Evolutionary conservation across 2,888 invertebrate species (phyloP).

Genomic region (Stenodema calcarata): DNA sequence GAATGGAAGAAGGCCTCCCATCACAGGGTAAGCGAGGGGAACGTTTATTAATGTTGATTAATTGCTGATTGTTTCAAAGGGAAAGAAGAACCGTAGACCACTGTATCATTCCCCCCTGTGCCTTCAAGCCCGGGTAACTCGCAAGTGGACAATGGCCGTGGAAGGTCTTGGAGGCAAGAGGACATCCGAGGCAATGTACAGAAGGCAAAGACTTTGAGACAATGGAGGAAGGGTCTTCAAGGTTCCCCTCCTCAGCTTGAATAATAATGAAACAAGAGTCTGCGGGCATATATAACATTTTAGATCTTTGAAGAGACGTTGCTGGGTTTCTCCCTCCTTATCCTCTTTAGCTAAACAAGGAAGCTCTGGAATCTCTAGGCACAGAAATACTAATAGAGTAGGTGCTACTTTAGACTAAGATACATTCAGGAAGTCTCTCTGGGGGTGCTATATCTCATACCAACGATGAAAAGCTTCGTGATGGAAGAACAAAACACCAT

Average conservation of each 20-base stretch:
- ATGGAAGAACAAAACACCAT: no score
- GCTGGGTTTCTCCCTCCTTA: background rate
- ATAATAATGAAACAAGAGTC: slow-evolving; percentile 39
- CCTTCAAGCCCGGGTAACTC: background rate
- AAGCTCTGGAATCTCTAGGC: background rate
- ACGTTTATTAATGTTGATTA: slow-evolving; percentile 37
- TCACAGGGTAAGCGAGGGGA: background rate
- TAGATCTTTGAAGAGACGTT: slow-evolving; percentile 16
- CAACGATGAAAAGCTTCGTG: no score
- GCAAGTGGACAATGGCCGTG: slow-evolving; percentile 23
- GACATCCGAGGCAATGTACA: slow-evolving; percentile 30
- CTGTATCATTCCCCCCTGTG: slow-evolving; percentile 17
- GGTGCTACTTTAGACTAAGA: no score
- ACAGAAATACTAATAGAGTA: no score
- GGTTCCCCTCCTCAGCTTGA: slow-evolving; percentile 1
- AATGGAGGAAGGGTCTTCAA: slow-evolving; percentile 10
- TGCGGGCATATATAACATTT: slow-evolving; percentile 36
- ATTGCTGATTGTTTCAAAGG: slow-evolving; percentile 25
- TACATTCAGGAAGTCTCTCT: no score
- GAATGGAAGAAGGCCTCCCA: background rate
- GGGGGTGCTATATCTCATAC: no score
- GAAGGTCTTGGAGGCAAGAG: background rate
- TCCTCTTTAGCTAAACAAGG: background rate
- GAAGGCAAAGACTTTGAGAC: slow-evolving; percentile 22
- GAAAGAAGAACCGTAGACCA: slow-evolving; percentile 18